A percentile compares a stretch with the other conserved stretches of the same genome.
Evolutionary conservation across 2,113 vertebrate genomes (phyloP).

Genomic region (Calyptomena viridis): DNA sequence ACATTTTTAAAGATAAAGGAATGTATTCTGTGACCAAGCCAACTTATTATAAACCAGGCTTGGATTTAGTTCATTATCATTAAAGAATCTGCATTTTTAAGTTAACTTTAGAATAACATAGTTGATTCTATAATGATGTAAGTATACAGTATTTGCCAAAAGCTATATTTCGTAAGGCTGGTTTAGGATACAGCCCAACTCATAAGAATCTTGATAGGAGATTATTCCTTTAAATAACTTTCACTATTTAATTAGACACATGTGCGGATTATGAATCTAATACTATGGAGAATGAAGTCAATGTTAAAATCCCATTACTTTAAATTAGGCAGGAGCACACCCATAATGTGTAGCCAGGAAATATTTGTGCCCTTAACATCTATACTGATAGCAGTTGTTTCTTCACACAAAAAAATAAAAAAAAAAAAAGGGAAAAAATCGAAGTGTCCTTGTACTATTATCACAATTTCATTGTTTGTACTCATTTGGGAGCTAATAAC

Average conservation of each 20-base stretch:
- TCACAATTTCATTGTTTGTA: neutral
- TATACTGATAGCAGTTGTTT: neutral
- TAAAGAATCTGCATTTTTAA: constrained; percentile 12
- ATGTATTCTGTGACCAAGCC: neutral
- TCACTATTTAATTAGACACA: constrained; percentile 49
- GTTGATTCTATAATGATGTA: constrained; percentile 55
- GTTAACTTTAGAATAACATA: constrained; percentile 40
- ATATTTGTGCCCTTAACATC: constrained; percentile 27
- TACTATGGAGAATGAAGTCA: constrained; percentile 39
- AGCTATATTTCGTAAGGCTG: constrained; percentile 38
- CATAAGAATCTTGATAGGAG: constrained; percentile 28
- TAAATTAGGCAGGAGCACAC: constrained; percentile 38
- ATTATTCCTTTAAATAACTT: constrained; percentile 49
- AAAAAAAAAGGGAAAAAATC: neutral
- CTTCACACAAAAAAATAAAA: neutral
- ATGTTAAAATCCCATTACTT: constrained; percentile 9
- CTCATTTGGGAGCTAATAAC: neutral
- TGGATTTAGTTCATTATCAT: constrained; percentile 24
- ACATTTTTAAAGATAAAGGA: neutral
- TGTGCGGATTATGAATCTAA: constrained; percentile 30
- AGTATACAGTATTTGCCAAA: constrained; percentile 58
- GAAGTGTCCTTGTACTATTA: neutral
- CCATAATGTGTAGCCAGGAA: constrained; percentile 34
- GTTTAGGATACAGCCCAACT: constrained; percentile 47
- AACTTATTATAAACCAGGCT: neutral